Percentiles rank a stretch among this genome's conserved stretches.
phyloP scores from a whole-genome alignment of 2,113 vertebrate species.

The Zapornia atra region DNA sequence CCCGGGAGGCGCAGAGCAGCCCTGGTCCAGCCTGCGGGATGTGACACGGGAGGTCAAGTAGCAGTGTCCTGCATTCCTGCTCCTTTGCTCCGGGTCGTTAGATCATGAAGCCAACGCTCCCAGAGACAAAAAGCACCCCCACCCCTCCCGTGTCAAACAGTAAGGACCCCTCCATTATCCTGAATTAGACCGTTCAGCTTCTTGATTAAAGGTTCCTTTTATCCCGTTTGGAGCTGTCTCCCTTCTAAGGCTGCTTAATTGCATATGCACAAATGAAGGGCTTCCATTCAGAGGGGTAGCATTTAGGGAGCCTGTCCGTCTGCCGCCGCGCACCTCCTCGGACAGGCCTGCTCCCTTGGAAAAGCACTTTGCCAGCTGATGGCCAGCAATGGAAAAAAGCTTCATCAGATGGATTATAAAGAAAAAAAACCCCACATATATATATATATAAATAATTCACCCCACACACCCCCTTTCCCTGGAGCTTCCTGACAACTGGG shows the following conservation, averaged over 20 bases:
- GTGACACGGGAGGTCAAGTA: constrained; percentile 57
- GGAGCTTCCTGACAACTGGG: neutral
- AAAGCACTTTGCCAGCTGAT: neutral
- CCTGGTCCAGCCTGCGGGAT: constrained; percentile 1
- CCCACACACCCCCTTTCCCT: neutral
- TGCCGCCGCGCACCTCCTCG: constrained; percentile 73
- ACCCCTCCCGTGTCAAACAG: constrained; percentile 67
- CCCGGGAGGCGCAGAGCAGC: neutral
- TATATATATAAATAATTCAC: neutral
- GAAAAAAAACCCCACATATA: neutral
- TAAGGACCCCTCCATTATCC: constrained; percentile 71
- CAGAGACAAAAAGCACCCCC: constrained; percentile 58
- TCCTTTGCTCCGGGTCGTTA: constrained; percentile 43
- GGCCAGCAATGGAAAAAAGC: constrained; percentile 4
- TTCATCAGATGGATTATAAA: neutral
- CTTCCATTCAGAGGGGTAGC: constrained; percentile 82
- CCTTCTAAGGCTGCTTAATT: constrained; percentile 80
- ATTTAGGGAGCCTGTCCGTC: constrained; percentile 85
- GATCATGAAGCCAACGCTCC: constrained; percentile 59
- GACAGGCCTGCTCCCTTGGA: constrained; percentile 1
- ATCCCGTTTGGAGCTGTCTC: constrained; percentile 70
- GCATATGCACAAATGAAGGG: constrained; percentile 80
- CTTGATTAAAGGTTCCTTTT: constrained; percentile 72
- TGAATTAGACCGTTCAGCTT: constrained; percentile 78
- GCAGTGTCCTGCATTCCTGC: constrained; percentile 50